Percentiles rank a stretch among this genome's conserved stretches.
Evolutionary conservation across 2,888 invertebrate species (phyloP).

Genomic region (Pandemis cinnamomeana): DNA sequence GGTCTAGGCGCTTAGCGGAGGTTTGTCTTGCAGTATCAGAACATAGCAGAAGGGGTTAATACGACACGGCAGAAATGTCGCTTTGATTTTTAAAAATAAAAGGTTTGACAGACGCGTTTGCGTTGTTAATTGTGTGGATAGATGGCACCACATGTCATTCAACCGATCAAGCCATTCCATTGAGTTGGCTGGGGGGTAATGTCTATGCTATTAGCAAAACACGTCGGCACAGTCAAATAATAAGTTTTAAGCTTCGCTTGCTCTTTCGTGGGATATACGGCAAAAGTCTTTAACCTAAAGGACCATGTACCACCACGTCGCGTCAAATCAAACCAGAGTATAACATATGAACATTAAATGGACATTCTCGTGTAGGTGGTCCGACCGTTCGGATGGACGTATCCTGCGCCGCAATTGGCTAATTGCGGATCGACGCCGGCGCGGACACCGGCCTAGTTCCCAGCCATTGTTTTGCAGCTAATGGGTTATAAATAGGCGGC

Average conservation of each 20-base stretch:
- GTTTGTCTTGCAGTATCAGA: neutral
- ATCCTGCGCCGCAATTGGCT: constrained; percentile 40
- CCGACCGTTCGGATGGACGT: constrained; percentile 15
- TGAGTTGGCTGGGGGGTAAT: too few species aligned
- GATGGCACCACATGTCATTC: too few species aligned
- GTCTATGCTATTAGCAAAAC: too few species aligned
- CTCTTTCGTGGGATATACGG: too few species aligned
- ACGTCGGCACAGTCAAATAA: too few species aligned
- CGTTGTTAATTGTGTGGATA: too few species aligned
- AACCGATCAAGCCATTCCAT: too few species aligned
- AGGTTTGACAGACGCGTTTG: too few species aligned
- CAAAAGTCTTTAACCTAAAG: neutral
- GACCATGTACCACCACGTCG: neutral
- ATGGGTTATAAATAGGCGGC: constrained; percentile 20
- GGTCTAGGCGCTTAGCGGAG: neutral
- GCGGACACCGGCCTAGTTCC: constrained; percentile 29
- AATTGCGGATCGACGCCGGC: constrained; percentile 30
- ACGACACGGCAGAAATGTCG: too few species aligned
- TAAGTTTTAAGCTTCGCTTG: too few species aligned
- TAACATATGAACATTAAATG: constrained; percentile 11
- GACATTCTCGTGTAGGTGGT: constrained; percentile 34
- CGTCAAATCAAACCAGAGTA: neutral
- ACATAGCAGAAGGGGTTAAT: too few species aligned
- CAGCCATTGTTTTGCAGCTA: constrained; percentile 18
- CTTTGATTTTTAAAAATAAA: too few species aligned